Base-by-base conservation (phyloP, 2,888 invertebrate species). In the Nymphalis c-album region DNA sequence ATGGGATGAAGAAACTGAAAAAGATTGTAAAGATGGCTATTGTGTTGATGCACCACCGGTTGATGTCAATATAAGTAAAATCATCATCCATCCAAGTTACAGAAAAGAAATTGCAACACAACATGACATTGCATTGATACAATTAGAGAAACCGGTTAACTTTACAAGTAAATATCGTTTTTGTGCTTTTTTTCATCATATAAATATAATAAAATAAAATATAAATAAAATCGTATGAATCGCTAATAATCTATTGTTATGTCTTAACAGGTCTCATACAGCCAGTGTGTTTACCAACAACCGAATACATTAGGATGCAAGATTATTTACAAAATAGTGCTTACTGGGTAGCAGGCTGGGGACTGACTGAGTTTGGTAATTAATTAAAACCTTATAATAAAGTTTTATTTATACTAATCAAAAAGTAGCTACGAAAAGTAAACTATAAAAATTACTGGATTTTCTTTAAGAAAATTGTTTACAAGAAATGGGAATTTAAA, bases 301-400 rank as follows among this genome's bases (percentile, higher is more conserved):
- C 77, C 16, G 59, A 75, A 0, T 73, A 77, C 7, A 16, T 87
- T 0, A 72, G 80, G 10, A 78, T 76, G 18, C 80, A 85, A 71
- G 85, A 90, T 71, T 84, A 92, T 58, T 81, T 82, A 6, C 82
- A 84, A 4, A 84, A 84, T 71, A 85, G 86, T 77, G 18, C 64
- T 7, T 93, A 92, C 13, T 82, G 90, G 45, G 94, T 94, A 1
- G 94, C 95, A n/a, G 96, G 95, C 1, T 96, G 95, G 95, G 95
- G 95, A 53, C 84, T 90, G 31, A 94, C 93, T 61, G 93, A 94
- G 78, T 80, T 78, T 59, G 92, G 93, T 87, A 82, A 82, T 72
- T 79, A 26, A 40, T 40, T 18, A 18, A 7, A n/a, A 18, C 8
- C 8, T 8, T 35, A 35, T 35, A 8, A 35, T 35, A 35, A 10